phyloP scores from a whole-genome alignment of 2,888 invertebrate genomes.

The Stenchaetothrips biformis region DNA sequence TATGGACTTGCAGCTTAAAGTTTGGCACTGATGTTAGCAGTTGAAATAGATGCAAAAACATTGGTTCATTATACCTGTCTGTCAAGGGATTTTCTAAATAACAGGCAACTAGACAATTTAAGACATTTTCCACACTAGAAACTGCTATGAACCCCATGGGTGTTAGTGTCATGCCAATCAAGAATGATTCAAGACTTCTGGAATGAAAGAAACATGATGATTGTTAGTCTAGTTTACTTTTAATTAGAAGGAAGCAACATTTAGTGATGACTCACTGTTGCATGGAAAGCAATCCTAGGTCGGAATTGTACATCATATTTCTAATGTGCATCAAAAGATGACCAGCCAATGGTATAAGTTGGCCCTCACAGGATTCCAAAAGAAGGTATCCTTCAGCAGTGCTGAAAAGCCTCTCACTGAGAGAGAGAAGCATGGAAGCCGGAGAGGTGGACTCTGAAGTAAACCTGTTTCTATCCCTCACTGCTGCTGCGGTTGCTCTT shows the following conservation, averaged over 20 bases:
- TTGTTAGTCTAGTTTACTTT: too few species aligned
- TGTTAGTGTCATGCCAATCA: not conserved
- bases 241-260: not conserved
- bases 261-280: not conserved
- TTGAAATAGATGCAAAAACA: not conserved
- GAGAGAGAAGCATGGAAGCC: not conserved
- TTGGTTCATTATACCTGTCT: not conserved
- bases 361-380: not conserved
- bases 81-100: not conserved
- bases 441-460: not conserved
- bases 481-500: not conserved
- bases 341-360: not conserved
- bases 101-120: not conserved
- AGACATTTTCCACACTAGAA: not conserved
- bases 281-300: not conserved
- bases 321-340: not conserved
- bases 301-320: not conserved
- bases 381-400: not conserved
- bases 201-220: not conserved
- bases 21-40: not conserved
- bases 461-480: not conserved
- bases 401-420: not conserved
- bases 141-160: not conserved
- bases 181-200: slow-evolving; percentile 2
- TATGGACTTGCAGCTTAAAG: not conserved